A percentile compares a stretch with the other conserved stretches of the same genome.
These are phyloP conservation scores for Microctenopoma stevenorrisi DNA, from an alignment of 2,797 vertebrate genomes.

Conservation along the genomic window DNA sequence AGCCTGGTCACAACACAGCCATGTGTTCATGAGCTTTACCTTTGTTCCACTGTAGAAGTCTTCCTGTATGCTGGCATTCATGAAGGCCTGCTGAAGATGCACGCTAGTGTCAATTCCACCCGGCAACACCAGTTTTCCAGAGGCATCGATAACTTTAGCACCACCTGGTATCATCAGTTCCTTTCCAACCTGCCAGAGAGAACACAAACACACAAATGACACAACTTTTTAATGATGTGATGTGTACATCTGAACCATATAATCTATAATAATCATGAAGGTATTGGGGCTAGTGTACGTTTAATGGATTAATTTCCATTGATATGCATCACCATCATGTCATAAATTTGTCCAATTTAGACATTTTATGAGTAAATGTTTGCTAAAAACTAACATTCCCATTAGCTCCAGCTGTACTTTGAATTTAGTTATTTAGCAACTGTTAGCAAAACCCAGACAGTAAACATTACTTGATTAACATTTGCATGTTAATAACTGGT, in stretches of 20 bases:
- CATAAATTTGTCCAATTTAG: no score
- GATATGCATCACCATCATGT: no score
- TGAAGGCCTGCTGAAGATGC: constrained; percentile 96
- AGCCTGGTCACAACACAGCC: constrained; percentile 14
- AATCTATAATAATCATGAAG: not conserved
- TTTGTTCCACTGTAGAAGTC: constrained; percentile 99
- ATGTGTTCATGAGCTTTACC: constrained; percentile 76
- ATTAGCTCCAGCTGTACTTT: not conserved
- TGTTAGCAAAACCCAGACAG: not conserved
- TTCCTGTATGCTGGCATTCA: constrained; percentile 94
- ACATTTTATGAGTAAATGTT: not conserved
- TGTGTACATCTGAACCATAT: not conserved
- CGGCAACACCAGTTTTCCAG: constrained; percentile 94
- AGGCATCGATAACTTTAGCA: constrained; percentile 96
- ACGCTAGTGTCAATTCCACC: constrained; percentile 97
- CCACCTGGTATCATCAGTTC: constrained; percentile 98
- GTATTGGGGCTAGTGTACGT: not conserved
- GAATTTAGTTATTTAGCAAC: not conserved
- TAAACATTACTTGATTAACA: not conserved
- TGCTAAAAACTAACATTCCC: not conserved
- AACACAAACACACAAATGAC: constrained; percentile 1
- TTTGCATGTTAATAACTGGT: not conserved
- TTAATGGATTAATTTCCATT: constrained; percentile 3
- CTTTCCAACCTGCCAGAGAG: constrained; percentile 86
- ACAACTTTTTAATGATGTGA: not conserved